Percentiles rank a stretch among this genome's conserved stretches.
These are phyloP conservation scores for Galaxea fascicularis DNA, from an alignment of 92 coral and sea anemone species.

Conservation along the genomic window DNA sequence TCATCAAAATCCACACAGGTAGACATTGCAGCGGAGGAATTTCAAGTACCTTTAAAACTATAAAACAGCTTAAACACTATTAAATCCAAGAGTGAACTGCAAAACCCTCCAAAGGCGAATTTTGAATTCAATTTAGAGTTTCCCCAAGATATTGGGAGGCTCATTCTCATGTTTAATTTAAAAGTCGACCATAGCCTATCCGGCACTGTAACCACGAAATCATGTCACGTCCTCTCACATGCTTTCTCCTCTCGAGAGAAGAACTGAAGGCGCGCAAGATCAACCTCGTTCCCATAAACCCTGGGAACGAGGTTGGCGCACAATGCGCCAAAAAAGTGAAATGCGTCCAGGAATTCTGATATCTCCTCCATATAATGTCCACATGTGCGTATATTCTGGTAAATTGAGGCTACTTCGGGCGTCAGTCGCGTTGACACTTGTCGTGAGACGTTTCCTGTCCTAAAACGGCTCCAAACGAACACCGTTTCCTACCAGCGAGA, in stretches of 20 bases:
- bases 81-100: not conserved
- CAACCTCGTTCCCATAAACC: too few species aligned
- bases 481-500: constrained; percentile 94
- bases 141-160: too few species aligned
- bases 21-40: too few species aligned
- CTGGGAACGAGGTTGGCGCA: too few species aligned
- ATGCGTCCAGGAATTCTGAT: not conserved
- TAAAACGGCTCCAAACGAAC: constrained; percentile 89
- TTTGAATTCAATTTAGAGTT: not conserved
- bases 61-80: not conserved
- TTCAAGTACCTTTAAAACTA: not conserved
- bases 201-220: not conserved
- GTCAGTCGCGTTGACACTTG: not conserved
- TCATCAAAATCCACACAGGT: not conserved
- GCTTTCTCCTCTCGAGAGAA: not conserved
- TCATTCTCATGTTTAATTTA: too few species aligned
- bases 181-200: not conserved
- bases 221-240: not conserved
- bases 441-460: not conserved
- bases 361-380: not conserved
- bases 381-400: not conserved
- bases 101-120: not conserved
- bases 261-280: not conserved
- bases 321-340: not conserved
- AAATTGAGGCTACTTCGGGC: too few species aligned